Conservation (phyloP, 2,113 vertebrate genomes). For the Polypterus senegalus region DNA sequence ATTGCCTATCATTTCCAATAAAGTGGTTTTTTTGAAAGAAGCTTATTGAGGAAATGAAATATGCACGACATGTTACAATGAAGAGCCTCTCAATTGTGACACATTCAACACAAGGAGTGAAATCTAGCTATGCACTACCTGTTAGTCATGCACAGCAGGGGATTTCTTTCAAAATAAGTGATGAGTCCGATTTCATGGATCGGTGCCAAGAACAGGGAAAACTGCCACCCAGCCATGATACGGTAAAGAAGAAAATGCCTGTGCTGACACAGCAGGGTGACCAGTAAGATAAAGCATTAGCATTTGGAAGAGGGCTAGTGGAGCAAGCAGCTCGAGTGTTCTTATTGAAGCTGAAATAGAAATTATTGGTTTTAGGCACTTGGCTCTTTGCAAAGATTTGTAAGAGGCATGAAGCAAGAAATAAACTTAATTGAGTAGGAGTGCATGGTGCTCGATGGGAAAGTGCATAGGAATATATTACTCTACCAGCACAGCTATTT, state of each 20-base stretch:
- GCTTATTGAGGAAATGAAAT: constrained; percentile 13
- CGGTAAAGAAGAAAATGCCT: constrained; percentile 25
- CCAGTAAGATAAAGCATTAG: constrained; percentile 13
- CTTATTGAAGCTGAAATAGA: constrained; percentile 4
- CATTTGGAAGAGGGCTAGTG: constrained; percentile 14
- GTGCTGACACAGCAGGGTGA: constrained; percentile 27
- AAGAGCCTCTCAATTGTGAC: constrained; percentile 25
- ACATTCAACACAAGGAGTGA: constrained; percentile 15
- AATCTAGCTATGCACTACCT: constrained; percentile 37
- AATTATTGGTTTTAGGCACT: constrained; percentile 6
- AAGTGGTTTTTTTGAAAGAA: constrained; percentile 8
- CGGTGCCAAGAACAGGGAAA: constrained; percentile 17
- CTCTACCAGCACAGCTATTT: background rate
- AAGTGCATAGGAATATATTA: background rate
- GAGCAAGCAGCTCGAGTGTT: constrained; percentile 3
- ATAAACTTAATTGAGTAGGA: constrained; percentile 1
- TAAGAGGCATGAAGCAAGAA: constrained; percentile 2
- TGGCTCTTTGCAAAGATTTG: background rate
- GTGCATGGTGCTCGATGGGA: background rate
- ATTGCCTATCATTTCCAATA: background rate
- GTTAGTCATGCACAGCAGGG: constrained; percentile 31
- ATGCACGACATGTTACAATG: constrained; percentile 19
- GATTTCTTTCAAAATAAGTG: constrained; percentile 28
- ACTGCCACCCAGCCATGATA: constrained; percentile 27
- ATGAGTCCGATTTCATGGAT: constrained; percentile 34